Evolutionary conservation across 2,888 invertebrate genomes (phyloP).

Genomic region (Synanthedon andrenaeformis): DNA sequence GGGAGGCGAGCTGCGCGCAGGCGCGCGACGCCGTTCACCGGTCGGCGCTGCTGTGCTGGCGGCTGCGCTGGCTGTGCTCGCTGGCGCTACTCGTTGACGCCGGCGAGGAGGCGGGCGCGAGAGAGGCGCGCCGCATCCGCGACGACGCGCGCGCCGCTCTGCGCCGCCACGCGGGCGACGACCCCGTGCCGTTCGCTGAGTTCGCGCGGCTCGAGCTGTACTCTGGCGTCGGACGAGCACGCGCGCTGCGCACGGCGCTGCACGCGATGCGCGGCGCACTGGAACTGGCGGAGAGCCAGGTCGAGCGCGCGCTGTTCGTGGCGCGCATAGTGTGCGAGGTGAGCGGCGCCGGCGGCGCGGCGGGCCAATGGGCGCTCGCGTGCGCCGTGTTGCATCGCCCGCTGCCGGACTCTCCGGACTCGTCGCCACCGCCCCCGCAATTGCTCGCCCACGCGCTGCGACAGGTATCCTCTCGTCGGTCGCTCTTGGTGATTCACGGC

Average conservation of each 20-base stretch:
- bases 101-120: constrained; percentile 8
- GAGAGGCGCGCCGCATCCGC: constrained; percentile 17
- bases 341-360: constrained; percentile 12
- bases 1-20: constrained; percentile 12
- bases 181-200: constrained; percentile 28
- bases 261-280: constrained; percentile 18
- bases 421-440: constrained; percentile 7
- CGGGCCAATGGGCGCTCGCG: constrained; percentile 14
- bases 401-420: constrained; percentile 10
- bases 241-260: constrained; percentile 11
- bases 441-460: constrained; percentile 9
- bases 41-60: constrained; percentile 42
- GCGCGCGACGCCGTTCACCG: constrained; percentile 16
- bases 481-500: background rate
- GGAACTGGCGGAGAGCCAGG: background rate
- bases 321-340: constrained; percentile 13
- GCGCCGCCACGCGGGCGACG: constrained; percentile 13
- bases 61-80: constrained; percentile 45
- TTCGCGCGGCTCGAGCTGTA: constrained; percentile 29
- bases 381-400: constrained; percentile 14
- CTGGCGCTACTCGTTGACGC: constrained; percentile 20
- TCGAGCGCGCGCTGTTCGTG: background rate
- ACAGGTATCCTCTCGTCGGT: background rate
- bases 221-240: constrained; percentile 7
- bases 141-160: constrained; percentile 18